These are phyloP conservation scores for Aspidapion aeneum DNA, from an alignment of 2,888 invertebrate genomes.

Conservation along the genomic window DNA sequence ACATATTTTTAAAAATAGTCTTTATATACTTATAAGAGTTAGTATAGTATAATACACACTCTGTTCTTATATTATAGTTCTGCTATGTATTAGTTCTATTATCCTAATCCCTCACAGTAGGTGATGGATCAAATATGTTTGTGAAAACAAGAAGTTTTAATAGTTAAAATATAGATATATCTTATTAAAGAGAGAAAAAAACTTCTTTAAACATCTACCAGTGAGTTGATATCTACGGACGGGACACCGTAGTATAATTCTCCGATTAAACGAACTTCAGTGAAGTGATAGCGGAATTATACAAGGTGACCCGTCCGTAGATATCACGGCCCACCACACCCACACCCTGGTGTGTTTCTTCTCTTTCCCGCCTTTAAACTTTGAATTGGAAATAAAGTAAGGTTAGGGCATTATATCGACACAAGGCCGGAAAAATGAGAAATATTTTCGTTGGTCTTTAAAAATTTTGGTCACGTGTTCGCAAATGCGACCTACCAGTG, in stretches of 20 bases:
- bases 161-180: background rate
- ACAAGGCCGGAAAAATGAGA: background rate
- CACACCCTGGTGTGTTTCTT: background rate
- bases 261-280: background rate
- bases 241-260: background rate
- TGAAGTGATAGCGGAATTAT: background rate
- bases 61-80: too few species aligned
- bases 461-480: background rate
- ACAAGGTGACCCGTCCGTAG: background rate
- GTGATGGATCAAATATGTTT: background rate
- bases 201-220: background rate
- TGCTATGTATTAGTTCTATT: too few species aligned
- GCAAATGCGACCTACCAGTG: background rate
- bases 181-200: too few species aligned
- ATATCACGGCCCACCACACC: background rate
- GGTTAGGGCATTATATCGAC: background rate
- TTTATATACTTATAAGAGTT: too few species aligned
- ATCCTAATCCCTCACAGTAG: too few species aligned
- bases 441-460: background rate
- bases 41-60: too few species aligned
- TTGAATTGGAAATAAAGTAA: background rate
- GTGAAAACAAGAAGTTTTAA: background rate
- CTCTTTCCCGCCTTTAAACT: background rate
- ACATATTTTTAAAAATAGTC: too few species aligned
- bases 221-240: background rate